Percentiles rank a stretch among this genome's conserved stretches.
These are phyloP conservation scores for Pseudomyrmex flavicornis DNA, from an alignment of 1,140 invertebrate genomes.

Conservation along the genomic window DNA sequence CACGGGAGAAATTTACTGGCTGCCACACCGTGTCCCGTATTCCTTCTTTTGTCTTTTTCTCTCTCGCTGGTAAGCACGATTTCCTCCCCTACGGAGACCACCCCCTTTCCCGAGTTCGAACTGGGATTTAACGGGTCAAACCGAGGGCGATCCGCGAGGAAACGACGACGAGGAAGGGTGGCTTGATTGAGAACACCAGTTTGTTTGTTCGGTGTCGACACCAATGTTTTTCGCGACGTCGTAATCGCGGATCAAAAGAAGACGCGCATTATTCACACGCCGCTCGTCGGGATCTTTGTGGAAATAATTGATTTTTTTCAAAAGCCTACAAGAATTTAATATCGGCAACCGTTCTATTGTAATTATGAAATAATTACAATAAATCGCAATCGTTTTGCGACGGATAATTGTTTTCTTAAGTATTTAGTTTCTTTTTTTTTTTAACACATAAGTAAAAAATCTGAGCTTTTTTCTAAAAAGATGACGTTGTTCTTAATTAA, in stretches of 20 bases:
- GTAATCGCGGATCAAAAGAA: constrained; percentile 35
- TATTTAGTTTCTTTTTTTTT: too few species aligned
- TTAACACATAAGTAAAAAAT: neutral
- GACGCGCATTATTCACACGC: constrained; percentile 23
- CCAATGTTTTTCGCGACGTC: neutral
- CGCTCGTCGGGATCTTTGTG: neutral
- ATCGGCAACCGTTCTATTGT: constrained; percentile 5
- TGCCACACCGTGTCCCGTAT: constrained; percentile 36
- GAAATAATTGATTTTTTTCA: neutral
- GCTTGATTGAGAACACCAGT: constrained; percentile 83
- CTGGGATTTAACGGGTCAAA: constrained; percentile 84
- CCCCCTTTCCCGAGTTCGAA: constrained; percentile 78
- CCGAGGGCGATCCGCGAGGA: constrained; percentile 66
- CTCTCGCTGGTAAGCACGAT: constrained; percentile 52
- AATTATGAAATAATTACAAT: too few species aligned
- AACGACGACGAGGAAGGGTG: constrained; percentile 74
- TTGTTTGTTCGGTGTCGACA: constrained; percentile 78
- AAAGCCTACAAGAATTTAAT: neutral
- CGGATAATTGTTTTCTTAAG: neutral
- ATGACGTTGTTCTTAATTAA: neutral
- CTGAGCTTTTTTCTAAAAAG: neutral
- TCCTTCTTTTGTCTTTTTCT: constrained; percentile 56
- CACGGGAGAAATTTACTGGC: constrained; percentile 63
- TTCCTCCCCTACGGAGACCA: constrained; percentile 42
- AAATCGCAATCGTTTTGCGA: constrained; percentile 16